Conservation (phyloP, 1,140 invertebrate species). For the Bombus picipes region DNA sequence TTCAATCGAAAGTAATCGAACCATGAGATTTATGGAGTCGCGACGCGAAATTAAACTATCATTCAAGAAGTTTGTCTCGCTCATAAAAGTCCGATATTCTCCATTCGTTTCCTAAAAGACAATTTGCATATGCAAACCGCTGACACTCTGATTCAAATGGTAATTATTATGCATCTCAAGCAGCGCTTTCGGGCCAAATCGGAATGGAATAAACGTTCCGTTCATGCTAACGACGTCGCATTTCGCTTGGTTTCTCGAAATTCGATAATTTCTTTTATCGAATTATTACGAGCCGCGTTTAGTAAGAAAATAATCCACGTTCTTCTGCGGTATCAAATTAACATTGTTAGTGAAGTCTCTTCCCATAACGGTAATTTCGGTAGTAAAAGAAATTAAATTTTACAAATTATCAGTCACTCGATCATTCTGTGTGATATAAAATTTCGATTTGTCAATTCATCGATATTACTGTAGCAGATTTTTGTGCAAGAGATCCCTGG, state of each 20-base stretch:
- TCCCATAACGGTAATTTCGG: no score
- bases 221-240: neutral
- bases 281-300: no score
- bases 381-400: no score
- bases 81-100: neutral
- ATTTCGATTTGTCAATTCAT: neutral
- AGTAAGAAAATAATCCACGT: no score
- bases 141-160: conserved; percentile 2
- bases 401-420: neutral
- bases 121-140: conserved; percentile 25
- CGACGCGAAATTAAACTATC: no score
- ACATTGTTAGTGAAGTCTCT: no score
- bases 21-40: no score
- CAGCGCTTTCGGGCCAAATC: neutral
- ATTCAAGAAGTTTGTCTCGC: neutral
- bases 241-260: neutral
- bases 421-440: neutral
- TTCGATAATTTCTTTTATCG: neutral
- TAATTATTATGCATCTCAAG: conserved; percentile 33
- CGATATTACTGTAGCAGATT: neutral
- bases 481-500: no score
- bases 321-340: no score
- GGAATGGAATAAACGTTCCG: neutral
- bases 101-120: neutral
- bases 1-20: no score